Percentiles rank a stretch among this genome's conserved stretches.
Conservation (phyloP, 2,888 invertebrate genomes). For the Patella ulyssiponensis region DNA sequence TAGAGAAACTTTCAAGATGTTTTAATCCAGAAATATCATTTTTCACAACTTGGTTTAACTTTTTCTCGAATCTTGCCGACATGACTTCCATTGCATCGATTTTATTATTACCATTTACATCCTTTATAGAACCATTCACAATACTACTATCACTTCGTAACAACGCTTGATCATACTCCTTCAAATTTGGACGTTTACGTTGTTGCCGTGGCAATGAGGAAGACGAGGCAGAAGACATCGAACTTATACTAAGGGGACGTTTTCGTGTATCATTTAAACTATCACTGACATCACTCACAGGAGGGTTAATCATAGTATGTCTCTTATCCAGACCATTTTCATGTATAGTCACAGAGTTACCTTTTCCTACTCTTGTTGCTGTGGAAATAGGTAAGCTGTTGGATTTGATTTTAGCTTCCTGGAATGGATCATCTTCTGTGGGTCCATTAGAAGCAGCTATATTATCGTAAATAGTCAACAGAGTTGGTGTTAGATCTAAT, state of each 20-base stretch:
- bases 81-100: slow-evolving; percentile 14
- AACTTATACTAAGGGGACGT: slow-evolving; percentile 70
- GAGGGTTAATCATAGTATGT: slow-evolving; percentile 9
- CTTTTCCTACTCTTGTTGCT: slow-evolving; percentile 36
- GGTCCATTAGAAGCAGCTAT: slow-evolving; percentile 47
- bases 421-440: slow-evolving; percentile 33
- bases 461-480: slow-evolving; percentile 61
- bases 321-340: slow-evolving; percentile 18
- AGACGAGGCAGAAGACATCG: slow-evolving; percentile 69
- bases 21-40: slow-evolving; percentile 9
- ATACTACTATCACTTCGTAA: slow-evolving; percentile 11
- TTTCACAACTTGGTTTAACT: not conserved
- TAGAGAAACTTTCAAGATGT: slow-evolving; percentile 5
- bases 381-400: slow-evolving; percentile 28
- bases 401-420: slow-evolving; percentile 37
- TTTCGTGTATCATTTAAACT: slow-evolving; percentile 66
- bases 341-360: not conserved
- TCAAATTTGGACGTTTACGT: slow-evolving; percentile 58
- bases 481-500: slow-evolving; percentile 59
- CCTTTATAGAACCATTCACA: slow-evolving; percentile 7
- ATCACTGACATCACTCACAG: not conserved
- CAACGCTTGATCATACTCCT: slow-evolving; percentile 33
- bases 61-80: not conserved
- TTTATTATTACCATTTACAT: slow-evolving; percentile 18
- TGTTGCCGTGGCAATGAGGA: slow-evolving; percentile 64